Evolutionary conservation across 2,888 invertebrate species (phyloP), one percentile per base, ranked within the genome.

Genomic region (Andrena minutula): DNA sequence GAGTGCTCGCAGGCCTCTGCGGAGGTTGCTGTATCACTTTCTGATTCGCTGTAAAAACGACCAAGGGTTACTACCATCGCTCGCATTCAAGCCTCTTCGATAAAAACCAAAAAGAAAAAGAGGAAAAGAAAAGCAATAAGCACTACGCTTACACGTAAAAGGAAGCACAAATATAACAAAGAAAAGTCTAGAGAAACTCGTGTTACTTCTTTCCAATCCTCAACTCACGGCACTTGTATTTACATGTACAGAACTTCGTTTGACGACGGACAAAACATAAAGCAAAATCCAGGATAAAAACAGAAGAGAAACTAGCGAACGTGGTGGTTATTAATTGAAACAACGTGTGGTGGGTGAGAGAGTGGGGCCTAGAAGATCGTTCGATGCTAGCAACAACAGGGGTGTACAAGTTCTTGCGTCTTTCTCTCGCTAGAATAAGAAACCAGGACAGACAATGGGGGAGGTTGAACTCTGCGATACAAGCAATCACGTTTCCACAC

Each of bases 1-100:
- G 94, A 4, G 94, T 93, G 58, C 92, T 93, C 2, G 90, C 90
- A 20, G 93, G 91, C 79, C 94, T 91, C 12, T 93, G 90, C 16
- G 93, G 91, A 16, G 91, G 88, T 65, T 92, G 92, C 63, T 91
- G 89, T 75, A 90, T 91, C 41, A 92, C 89, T 79, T 93, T 92
- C 75, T 92, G 93, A 82, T 90, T 92, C 26, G 93, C 94, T 94
- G 87, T 32, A 86, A 85, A 78, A 74, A 10, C 3, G 5, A 47
- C 12, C 2, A 26, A 2, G 41, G 12, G 41, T 66, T 75, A 51
- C 30, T 66, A 58, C 10, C 30, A 32, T 6, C 12, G 4, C 12
- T 49, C 16, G 2, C 16, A 2, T 26, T 23, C 12, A 1, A 20
- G 0, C 4, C 10, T 26, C 26, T 26, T 3, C 1, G 10, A 23